Evolutionary conservation across 1,140 invertebrate genomes (phyloP).

Genomic region (Luehdorfia chinensis): DNA sequence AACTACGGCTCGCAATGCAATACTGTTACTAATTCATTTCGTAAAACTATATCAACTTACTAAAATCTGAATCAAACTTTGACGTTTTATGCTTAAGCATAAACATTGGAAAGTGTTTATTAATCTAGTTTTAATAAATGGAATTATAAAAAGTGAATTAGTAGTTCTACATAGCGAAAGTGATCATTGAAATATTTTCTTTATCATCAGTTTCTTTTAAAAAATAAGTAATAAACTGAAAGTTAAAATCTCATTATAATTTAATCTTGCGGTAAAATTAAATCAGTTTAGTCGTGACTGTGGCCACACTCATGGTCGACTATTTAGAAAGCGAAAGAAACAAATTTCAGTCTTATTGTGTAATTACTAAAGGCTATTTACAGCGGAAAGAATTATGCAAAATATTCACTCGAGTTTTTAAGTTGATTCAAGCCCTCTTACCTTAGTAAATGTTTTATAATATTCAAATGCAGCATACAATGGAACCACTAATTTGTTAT

Average conservation of each 20-base stretch:
- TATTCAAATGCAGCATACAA: slow-evolving; percentile 32
- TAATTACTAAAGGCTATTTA: slow-evolving; percentile 38
- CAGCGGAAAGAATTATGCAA: slow-evolving; percentile 39
- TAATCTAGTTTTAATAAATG: no score
- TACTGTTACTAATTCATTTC: slow-evolving; percentile 5
- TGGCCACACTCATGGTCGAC: slow-evolving; percentile 65
- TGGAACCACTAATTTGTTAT: slow-evolving; percentile 52
- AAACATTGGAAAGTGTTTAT: no score
- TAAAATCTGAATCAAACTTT: background rate
- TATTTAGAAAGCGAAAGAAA: slow-evolving; percentile 69
- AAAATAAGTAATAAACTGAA: background rate
- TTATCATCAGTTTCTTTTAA: no score
- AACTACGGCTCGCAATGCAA: slow-evolving; percentile 4
- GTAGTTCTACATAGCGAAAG: no score
- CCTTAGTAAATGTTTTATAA: slow-evolving; percentile 28
- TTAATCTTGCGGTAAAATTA: slow-evolving; percentile 43
- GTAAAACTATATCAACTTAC: slow-evolving; percentile 11
- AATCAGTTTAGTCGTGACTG: slow-evolving; percentile 57
- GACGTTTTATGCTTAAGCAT: no score
- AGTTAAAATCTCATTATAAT: slow-evolving; percentile 17
- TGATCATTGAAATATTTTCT: no score
- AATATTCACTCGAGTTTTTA: slow-evolving; percentile 26
- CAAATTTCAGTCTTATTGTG: slow-evolving; percentile 55
- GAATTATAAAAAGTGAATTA: no score
- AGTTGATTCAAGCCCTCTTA: slow-evolving; percentile 27